Evolutionary conservation across 2,113 vertebrate species (phyloP).

Genomic region (Amblyopsis rosae): DNA sequence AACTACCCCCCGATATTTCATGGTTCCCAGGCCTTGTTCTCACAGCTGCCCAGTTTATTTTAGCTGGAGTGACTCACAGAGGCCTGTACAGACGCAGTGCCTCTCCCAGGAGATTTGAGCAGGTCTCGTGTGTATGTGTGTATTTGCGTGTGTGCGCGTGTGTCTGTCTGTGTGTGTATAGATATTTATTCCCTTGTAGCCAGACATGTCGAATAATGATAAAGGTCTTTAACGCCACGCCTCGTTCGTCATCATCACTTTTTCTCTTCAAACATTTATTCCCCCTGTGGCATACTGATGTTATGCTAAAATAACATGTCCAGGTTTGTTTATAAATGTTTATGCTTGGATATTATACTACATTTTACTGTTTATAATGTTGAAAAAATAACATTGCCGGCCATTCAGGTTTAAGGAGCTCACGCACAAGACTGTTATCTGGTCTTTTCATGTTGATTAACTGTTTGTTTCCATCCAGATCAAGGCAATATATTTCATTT

Average conservation of each 20-base stretch:
- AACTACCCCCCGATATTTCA: conserved; percentile 64
- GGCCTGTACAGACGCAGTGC: conserved; percentile 66
- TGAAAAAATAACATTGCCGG: conserved; percentile 26
- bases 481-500: conserved; percentile 27
- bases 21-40: conserved; percentile 82
- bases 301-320: conserved; percentile 51
- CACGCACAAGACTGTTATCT: conserved; percentile 32
- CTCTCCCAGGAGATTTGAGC: conserved; percentile 67
- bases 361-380: conserved; percentile 47
- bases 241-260: conserved; percentile 43
- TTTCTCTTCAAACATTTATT: conserved; percentile 26
- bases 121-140: conserved; percentile 49
- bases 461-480: conserved; percentile 31
- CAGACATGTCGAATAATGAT: conserved; percentile 7
- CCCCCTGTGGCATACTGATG: conserved; percentile 23
- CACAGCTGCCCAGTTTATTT: conserved; percentile 82
- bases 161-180: conserved; percentile 10
- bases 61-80: conserved; percentile 77
- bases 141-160: conserved; percentile 17
- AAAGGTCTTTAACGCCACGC: conserved; percentile 11
- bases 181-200: neutral
- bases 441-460: conserved; percentile 51
- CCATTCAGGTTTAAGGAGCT: conserved; percentile 29
- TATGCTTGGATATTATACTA: conserved; percentile 50
- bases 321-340: conserved; percentile 71